Base-by-base conservation (phyloP, 2,888 invertebrate genomes). In the Oscheius sp. region DNA sequence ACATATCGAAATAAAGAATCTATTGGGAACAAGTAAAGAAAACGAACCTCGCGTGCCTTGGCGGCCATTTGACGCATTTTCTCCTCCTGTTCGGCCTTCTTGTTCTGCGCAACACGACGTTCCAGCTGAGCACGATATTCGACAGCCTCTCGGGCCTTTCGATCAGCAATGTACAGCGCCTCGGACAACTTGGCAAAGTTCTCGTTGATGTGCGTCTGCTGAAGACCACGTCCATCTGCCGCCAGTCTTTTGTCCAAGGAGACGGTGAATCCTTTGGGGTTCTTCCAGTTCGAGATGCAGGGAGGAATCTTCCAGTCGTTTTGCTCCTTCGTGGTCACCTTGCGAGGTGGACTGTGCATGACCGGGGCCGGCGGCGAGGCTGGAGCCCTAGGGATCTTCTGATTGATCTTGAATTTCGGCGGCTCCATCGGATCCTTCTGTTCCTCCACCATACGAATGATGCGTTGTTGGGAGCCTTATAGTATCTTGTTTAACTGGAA, bases 281-380 rank as follows among this genome's bases (percentile, higher is more conserved):
- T 99, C 91, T 99, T 99, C 99, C 99, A 99, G 89, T 99, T 99
- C 0, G 95, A 96, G 80, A 99, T 97, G 87, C 98, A 99, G 0
- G 99, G 99, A 7, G 99, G 99, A 82, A 95, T 94, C 91, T 98
- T 98, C 99, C 99, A 99, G 90, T 99, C 99, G 77, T 96, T 94
- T 89, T 99, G 99, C 89, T 99, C 99, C 89, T 98, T 97, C 0
- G 97, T 97, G 2, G 98, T 96, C 78, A 91, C 96, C 89, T 98
- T 94, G 71, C 98, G 92, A 0, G 98, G 96, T 0, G 99, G 99
- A 0, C 97, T 98, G 91, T 99, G 99, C 90, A 99, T 92, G 11
- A 99, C 97, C 0, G 99, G 98, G 7, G 99, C 97, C 29, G 99
- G 99, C 0, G 99, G 99, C 0, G 97, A 98, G 0, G 99, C 98